Base-by-base conservation (phyloP, 2,888 invertebrate genomes). In the Lagria hirta region DNA sequence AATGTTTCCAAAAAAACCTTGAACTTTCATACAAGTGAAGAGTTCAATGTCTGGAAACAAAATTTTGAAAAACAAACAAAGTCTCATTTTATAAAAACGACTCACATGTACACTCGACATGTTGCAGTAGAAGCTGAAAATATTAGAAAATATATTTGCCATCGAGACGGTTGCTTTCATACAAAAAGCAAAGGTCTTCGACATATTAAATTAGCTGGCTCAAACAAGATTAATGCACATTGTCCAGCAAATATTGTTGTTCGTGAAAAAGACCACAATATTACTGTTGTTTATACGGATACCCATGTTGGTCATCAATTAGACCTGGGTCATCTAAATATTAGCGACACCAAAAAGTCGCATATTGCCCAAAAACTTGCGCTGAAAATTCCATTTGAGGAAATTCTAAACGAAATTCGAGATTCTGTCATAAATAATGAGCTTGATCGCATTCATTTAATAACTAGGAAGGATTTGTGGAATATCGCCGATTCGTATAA, bases 281-380 rank as follows among this genome's bases (percentile, higher is more conserved):
- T 3, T 12, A 16, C 3, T 10, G 35, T 43, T 2, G 18, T 6
- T 10, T 43, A 28, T 27, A 17, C 6, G 11, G 17, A 38, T 16
- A 42, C 23, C 4, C 43, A 48, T 34, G 22, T 37, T 3, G 43
- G 48, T 6, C 48, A 43, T 34, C 2, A 13, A 8, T 3, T n/a
- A 12, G 32, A 35, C 20, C 8, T 43, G 8, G 48, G 48, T 4
- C 43, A 37, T 32, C 15, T 40, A 14, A 17, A n/a, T 23, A 16
- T 40, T 4, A 40, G 11, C 4, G 11, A 8, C 3, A 2, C n/a
- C 2, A 18, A 40, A 16, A 18, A 18, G 16, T 10, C 7, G 13
- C 3, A 5, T 14, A 3, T 33, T n/a, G 40, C 40, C 4, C 2
- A 8, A 15, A 40, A 33, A 33, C 22, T 40, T 32, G 32, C 40